Evolutionary conservation across 2,888 invertebrate species (phyloP).

Genomic region (Platypus cylindrus): DNA sequence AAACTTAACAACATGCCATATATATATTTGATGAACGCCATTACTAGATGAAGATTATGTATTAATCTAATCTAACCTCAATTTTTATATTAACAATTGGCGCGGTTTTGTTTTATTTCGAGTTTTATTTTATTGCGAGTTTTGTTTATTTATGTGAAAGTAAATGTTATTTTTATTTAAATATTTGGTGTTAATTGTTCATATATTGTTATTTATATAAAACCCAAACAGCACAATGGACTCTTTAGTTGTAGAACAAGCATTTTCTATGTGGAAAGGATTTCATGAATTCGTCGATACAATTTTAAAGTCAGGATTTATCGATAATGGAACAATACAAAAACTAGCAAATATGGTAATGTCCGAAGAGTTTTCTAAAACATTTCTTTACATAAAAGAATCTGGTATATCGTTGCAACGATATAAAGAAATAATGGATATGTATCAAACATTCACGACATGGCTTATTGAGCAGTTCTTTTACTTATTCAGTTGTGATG

Average conservation of each 20-base stretch:
- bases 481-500: constrained; percentile 45
- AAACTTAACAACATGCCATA: too few species aligned
- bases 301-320: constrained; percentile 44
- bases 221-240: too few species aligned
- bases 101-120: too few species aligned
- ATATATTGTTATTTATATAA: too few species aligned
- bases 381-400: constrained; percentile 40
- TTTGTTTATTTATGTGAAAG: too few species aligned
- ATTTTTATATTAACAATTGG: too few species aligned
- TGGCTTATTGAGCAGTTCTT: constrained; percentile 58
- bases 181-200: too few species aligned
- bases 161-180: too few species aligned
- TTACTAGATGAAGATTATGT: too few species aligned
- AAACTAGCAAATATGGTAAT: constrained; percentile 47
- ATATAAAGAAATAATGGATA: constrained; percentile 32
- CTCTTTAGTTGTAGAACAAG: constrained; percentile 15
- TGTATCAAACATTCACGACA: constrained; percentile 43
- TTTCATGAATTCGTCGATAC: constrained; percentile 46
- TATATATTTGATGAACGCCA: too few species aligned
- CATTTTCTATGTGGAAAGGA: constrained; percentile 45
- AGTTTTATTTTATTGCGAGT: too few species aligned
- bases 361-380: constrained; percentile 43
- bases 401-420: constrained; percentile 36
- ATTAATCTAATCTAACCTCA: too few species aligned
- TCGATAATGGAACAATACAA: constrained; percentile 40